phyloP scores from a whole-genome alignment of 2,113 vertebrate genomes.

The Rhinichthys klamathensis region DNA sequence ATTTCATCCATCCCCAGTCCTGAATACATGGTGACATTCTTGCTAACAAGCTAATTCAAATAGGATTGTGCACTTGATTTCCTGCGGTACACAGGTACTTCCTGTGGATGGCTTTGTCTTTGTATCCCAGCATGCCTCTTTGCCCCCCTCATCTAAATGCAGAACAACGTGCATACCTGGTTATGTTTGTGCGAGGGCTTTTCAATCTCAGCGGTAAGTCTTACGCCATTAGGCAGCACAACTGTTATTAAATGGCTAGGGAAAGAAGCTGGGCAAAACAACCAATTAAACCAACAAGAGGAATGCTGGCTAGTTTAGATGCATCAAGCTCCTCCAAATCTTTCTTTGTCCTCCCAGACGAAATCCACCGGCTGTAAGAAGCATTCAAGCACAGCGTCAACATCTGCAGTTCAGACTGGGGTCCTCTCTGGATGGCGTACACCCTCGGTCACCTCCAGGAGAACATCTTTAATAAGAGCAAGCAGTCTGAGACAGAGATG shows the following conservation, averaged over 20 bases:
- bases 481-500: not conserved
- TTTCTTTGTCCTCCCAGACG: not conserved
- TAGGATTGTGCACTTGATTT: not conserved
- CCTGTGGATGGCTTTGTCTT: not conserved
- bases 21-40: not conserved
- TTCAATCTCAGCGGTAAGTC: slow-evolving; percentile 15
- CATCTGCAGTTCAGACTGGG: slow-evolving; percentile 35
- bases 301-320: slow-evolving; percentile 1
- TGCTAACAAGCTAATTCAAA: not conserved
- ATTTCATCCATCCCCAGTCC: not conserved
- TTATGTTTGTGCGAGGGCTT: not conserved
- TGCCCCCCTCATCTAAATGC: slow-evolving; percentile 25
- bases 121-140: not conserved
- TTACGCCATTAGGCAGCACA: slow-evolving; percentile 15
- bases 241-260: slow-evolving; percentile 23
- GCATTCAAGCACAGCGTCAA: not conserved
- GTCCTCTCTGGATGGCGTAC: not conserved
- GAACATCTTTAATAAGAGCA: slow-evolving; percentile 30
- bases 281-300: slow-evolving; percentile 14
- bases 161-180: not conserved
- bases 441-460: not conserved
- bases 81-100: not conserved
- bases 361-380: not conserved
- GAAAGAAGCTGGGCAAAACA: not conserved
- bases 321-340: not conserved